phyloP scores from a whole-genome alignment of 2,888 invertebrate genomes.

The Cremastobaeus sp. region DNA sequence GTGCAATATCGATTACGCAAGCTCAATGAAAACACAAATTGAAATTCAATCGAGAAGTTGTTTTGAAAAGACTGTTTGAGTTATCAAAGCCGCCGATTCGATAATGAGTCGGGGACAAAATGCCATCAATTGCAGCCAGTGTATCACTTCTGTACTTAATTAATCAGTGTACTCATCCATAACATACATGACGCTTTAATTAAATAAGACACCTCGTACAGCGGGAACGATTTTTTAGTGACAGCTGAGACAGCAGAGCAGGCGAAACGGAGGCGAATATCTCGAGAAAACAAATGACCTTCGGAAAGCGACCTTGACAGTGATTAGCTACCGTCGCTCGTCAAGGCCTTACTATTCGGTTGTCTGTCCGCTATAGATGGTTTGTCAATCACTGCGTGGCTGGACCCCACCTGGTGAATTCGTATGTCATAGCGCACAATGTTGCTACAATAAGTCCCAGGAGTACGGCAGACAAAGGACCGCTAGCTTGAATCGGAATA shows the following conservation, averaged over 20 bases:
- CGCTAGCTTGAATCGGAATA: constrained; percentile 63
- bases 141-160: constrained; percentile 35
- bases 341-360: constrained; percentile 76
- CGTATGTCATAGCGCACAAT: constrained; percentile 75
- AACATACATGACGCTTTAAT: constrained; percentile 69
- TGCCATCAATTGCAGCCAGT: constrained; percentile 26
- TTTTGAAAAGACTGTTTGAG: neutral
- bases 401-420: constrained; percentile 77
- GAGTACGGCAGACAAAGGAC: constrained; percentile 65
- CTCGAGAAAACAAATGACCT: constrained; percentile 88
- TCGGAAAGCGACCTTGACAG: constrained; percentile 79
- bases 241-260: constrained; percentile 77
- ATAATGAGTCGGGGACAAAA: neutral
- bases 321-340: constrained; percentile 78
- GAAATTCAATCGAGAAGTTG: neutral
- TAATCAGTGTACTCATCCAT: constrained; percentile 52
- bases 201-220: constrained; percentile 74
- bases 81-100: too few relatives aligned
- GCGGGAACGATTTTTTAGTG: constrained; percentile 78
- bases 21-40: neutral
- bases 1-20: constrained; percentile 17
- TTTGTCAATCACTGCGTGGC: constrained; percentile 76
- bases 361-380: constrained; percentile 73
- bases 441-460: constrained; percentile 69
- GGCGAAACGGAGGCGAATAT: constrained; percentile 82